These are phyloP conservation scores for Dione vanillae DNA, from an alignment of 2,888 invertebrate genomes.

Conservation along the genomic window DNA sequence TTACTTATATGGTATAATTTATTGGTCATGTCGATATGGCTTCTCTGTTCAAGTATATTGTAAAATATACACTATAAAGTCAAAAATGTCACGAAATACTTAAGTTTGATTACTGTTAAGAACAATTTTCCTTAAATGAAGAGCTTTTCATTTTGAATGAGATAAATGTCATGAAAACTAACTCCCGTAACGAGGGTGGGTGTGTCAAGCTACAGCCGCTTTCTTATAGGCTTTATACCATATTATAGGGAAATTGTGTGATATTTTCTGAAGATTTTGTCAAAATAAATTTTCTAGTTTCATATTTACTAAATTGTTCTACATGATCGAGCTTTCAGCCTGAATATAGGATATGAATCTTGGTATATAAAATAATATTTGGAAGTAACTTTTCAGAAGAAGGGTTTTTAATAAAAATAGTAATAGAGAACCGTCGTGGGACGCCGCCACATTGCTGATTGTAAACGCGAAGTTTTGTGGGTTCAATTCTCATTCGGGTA, in stretches of 20 bases:
- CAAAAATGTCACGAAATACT: neutral
- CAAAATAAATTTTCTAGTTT: neutral
- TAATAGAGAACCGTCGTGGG: too few relatives aligned
- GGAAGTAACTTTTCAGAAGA: too few relatives aligned
- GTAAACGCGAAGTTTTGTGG: too few relatives aligned
- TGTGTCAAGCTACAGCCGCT: conserved; percentile 22
- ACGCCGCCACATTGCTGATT: too few relatives aligned
- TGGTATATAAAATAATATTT: too few relatives aligned
- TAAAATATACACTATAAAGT: neutral
- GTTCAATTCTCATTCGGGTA: too few relatives aligned
- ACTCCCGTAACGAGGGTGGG: conserved; percentile 20
- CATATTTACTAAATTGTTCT: neutral
- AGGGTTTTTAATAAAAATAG: too few relatives aligned
- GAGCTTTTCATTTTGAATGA: conserved; percentile 27
- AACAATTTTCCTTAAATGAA: neutral
- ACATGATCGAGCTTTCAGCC: neutral
- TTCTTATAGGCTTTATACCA: conserved; percentile 13
- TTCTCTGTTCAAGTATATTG: too few relatives aligned
- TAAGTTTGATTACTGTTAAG: conserved; percentile 8
- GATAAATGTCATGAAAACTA: conserved; percentile 20
- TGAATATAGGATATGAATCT: neutral
- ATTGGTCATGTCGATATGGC: neutral
- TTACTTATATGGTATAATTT: too few relatives aligned
- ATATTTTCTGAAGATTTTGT: neutral
- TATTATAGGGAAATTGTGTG: neutral